phyloP scores from a whole-genome alignment of 2,888 invertebrate species.

The Spatulosminthurus flaviceps region DNA sequence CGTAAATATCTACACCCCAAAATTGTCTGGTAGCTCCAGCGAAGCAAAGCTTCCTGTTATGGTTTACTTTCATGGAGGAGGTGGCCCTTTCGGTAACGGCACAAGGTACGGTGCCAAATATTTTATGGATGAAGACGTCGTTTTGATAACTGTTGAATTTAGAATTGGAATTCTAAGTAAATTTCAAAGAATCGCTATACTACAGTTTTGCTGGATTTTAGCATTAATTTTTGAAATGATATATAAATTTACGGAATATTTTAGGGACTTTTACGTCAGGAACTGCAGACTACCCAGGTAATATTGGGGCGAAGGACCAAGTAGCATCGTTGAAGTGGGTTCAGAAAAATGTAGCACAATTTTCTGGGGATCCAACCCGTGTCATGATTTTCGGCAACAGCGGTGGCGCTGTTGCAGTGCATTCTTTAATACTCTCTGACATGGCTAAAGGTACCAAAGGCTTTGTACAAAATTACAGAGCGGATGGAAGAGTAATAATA shows the following conservation, averaged over 20 bases:
- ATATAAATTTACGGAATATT: too few relatives aligned
- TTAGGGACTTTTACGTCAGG: slow-evolving; percentile 34
- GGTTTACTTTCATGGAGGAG: slow-evolving; percentile 45
- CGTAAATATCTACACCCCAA: slow-evolving; percentile 54
- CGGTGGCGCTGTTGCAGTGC: slow-evolving; percentile 41
- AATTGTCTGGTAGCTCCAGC: slow-evolving; percentile 5
- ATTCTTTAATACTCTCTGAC: slow-evolving; percentile 45
- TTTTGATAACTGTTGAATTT: slow-evolving; percentile 42
- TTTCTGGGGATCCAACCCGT: slow-evolving; percentile 36
- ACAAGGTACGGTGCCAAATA: slow-evolving; percentile 43
- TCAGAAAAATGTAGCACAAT: slow-evolving; percentile 26
- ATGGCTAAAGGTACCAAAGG: slow-evolving; percentile 42
- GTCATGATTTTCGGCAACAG: slow-evolving; percentile 49
- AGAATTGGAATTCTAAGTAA: slow-evolving; percentile 36
- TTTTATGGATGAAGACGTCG: slow-evolving; percentile 41
- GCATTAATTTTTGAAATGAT: background rate
- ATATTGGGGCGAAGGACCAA: slow-evolving; percentile 32
- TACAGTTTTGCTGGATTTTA: background rate
- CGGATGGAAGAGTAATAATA: too few relatives aligned
- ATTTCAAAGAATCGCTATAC: too few relatives aligned
- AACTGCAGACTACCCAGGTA: slow-evolving; percentile 24
- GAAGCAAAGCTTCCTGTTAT: slow-evolving; percentile 16
- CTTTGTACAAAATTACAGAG: too few relatives aligned
- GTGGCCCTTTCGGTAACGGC: slow-evolving; percentile 26
- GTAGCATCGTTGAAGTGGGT: slow-evolving; percentile 41